phyloP scores from a whole-genome alignment of 1,140 invertebrate genomes.

The Eupeodes corollae region DNA sequence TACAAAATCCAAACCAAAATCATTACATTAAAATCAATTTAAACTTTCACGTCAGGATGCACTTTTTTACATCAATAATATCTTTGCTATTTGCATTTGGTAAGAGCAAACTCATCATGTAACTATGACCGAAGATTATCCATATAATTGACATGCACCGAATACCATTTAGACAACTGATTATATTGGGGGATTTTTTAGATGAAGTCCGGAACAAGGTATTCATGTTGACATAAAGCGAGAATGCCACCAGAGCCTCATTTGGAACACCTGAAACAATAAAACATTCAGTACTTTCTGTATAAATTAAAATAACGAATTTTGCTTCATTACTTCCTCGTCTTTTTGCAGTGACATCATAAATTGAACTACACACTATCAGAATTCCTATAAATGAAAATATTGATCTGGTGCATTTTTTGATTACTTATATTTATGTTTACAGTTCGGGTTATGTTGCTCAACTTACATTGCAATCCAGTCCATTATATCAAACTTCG shows the following conservation, averaged over 20 bases:
- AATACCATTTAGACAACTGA: constrained; percentile 1
- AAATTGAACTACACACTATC: no score
- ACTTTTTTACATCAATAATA: not conserved
- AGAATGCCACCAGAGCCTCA: not conserved
- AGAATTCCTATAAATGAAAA: no score
- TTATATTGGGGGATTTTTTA: not conserved
- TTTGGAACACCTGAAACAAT: not conserved
- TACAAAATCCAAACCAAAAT: constrained; percentile 22
- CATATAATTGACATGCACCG: not conserved
- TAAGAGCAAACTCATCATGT: not conserved
- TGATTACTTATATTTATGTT: no score
- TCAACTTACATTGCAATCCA: constrained; percentile 25
- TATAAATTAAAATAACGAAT: no score
- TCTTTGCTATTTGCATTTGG: not conserved
- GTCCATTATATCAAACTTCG: constrained; percentile 12
- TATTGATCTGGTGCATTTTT: no score
- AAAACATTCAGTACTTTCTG: no score
- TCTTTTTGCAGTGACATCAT: no score
- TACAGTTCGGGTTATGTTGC: no score
- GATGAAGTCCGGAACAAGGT: no score
- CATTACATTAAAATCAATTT: not conserved
- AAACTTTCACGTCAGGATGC: not conserved
- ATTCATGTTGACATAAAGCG: no score
- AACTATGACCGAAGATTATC: not conserved
- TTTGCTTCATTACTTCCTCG: no score